Conservation (phyloP, 1,140 invertebrate genomes). For the Brachionus angularis region DNA sequence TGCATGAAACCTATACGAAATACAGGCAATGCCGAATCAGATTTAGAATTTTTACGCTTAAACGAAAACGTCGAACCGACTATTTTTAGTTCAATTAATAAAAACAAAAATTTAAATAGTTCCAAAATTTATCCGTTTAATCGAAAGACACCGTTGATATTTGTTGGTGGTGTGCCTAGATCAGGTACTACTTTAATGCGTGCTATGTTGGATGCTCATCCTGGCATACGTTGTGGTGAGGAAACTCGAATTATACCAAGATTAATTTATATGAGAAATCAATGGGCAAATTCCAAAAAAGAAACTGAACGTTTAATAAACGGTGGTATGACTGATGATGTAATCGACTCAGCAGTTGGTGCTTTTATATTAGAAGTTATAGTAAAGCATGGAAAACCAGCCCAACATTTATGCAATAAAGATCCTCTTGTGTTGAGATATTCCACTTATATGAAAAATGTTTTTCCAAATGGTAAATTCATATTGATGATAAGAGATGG, state of each 20-base stretch:
- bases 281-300: slow-evolving; percentile 86
- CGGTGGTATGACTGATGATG: slow-evolving; percentile 85
- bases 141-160: slow-evolving; percentile 53
- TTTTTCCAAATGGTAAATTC: slow-evolving; percentile 78
- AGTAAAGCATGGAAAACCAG: slow-evolving; percentile 81
- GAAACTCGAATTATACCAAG: slow-evolving; percentile 93
- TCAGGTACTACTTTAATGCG: slow-evolving; percentile 94
- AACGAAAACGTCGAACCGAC: not conserved
- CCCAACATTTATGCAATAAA: slow-evolving; percentile 87
- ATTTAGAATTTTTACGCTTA: slow-evolving; percentile 15
- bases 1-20: slow-evolving; percentile 19
- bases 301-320: slow-evolving; percentile 67
- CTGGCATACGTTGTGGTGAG: slow-evolving; percentile 93
- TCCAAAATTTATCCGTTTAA: slow-evolving; percentile 36
- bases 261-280: slow-evolving; percentile 74
- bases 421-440: slow-evolving; percentile 97
- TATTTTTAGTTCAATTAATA: not conserved
- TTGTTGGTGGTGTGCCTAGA: slow-evolving; percentile 91
- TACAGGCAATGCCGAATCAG: slow-evolving; percentile 29
- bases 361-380: slow-evolving; percentile 85
- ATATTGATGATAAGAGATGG: slow-evolving; percentile 97
- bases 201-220: slow-evolving; percentile 96
- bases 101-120: not conserved
- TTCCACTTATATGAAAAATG: slow-evolving; percentile 67
- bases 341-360: slow-evolving; percentile 87